Percentiles rank a stretch among this genome's conserved stretches.
phyloP scores from a whole-genome alignment of 1,140 invertebrate genomes.

The Helicorthomorpha holstii region DNA sequence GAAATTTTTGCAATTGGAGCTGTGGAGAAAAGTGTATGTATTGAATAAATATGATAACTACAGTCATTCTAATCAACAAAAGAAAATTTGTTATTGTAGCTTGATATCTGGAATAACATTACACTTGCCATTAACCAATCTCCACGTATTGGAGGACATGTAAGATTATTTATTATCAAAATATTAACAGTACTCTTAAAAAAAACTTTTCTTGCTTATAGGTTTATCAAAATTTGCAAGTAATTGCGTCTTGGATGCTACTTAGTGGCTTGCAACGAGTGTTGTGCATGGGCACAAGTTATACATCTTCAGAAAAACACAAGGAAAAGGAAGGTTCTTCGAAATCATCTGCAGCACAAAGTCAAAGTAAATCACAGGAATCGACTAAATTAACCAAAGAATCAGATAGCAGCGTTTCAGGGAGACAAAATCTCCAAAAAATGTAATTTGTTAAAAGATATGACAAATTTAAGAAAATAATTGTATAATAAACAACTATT shows the following conservation, averaged over 20 bases:
- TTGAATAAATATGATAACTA: no score
- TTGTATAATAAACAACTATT: background rate
- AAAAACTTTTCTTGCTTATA: constrained; percentile 23
- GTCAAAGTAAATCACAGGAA: constrained; percentile 24
- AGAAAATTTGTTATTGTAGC: no score
- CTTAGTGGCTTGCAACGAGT: constrained; percentile 62
- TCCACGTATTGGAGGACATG: constrained; percentile 67
- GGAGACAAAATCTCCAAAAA: constrained; percentile 45
- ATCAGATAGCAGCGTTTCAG: constrained; percentile 29
- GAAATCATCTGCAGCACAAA: background rate
- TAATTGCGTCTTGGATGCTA: constrained; percentile 71
- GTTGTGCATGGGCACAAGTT: constrained; percentile 21
- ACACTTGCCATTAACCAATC: constrained; percentile 62
- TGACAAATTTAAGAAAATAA: background rate
- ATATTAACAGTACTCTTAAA: background rate
- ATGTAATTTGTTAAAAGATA: constrained; percentile 31
- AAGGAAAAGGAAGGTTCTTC: constrained; percentile 27
- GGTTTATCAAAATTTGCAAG: constrained; percentile 72
- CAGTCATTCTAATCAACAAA: no score
- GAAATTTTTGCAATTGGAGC: constrained; percentile 24
- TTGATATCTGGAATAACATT: constrained; percentile 66
- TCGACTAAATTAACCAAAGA: constrained; percentile 35
- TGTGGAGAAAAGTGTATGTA: constrained; percentile 27
- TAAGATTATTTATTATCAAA: constrained; percentile 30
- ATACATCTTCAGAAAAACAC: constrained; percentile 19